Conservation (phyloP, 2,888 invertebrate genomes). For the Eupsilia transversa region DNA sequence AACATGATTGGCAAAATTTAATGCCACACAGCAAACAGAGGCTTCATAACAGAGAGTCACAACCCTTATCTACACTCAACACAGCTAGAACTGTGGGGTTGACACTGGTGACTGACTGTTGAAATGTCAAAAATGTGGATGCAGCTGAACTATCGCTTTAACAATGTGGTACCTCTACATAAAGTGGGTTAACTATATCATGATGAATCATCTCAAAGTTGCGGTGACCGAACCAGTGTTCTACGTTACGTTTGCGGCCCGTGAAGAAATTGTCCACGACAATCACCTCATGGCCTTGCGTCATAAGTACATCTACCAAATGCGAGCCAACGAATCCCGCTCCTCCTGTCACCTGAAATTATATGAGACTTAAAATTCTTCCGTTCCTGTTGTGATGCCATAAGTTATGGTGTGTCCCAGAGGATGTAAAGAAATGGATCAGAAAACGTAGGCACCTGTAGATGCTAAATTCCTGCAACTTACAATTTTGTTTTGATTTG, state of each 20-base stretch:
- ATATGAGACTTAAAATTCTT: background rate
- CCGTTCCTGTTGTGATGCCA: background rate
- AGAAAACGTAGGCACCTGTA: background rate
- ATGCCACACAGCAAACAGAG: background rate
- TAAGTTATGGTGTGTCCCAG: background rate
- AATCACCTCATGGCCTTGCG: slow-evolving; percentile 98
- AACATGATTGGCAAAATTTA: background rate
- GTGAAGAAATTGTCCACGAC: slow-evolving; percentile 99
- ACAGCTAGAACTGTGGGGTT: background rate
- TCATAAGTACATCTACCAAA: slow-evolving; percentile 98
- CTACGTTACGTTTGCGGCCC: slow-evolving; percentile 98
- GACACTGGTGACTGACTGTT: background rate
- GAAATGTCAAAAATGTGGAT: background rate
- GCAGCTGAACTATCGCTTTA: background rate
- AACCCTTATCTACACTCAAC: background rate
- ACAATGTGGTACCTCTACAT: slow-evolving; percentile 93
- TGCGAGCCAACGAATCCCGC: slow-evolving; percentile 99
- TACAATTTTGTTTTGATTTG: background rate
- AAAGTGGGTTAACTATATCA: slow-evolving; percentile 99
- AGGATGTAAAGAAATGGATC: background rate
- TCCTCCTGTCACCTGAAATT: slow-evolving; percentile 96
- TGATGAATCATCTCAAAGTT: slow-evolving; percentile 99
- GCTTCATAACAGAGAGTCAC: background rate
- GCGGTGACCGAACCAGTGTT: slow-evolving; percentile 99
- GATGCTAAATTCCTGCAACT: background rate